A percentile compares a stretch with the other conserved stretches of the same genome.
phyloP scores from a whole-genome alignment of 2,797 vertebrate genomes.

The Erpetoichthys calabaricus region DNA sequence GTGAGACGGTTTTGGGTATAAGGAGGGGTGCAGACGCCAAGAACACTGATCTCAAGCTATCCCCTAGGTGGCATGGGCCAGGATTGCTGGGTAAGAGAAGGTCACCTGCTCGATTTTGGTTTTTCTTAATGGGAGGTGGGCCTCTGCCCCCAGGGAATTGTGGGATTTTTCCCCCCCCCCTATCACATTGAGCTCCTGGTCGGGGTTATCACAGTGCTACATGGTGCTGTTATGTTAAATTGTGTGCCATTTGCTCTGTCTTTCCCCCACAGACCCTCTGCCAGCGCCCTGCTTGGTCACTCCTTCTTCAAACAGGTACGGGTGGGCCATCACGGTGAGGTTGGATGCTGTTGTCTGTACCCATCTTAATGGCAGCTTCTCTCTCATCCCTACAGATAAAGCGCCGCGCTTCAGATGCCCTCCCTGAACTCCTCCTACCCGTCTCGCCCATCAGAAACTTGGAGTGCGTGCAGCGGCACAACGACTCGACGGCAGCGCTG shows the following conservation, averaged over 20 bases:
- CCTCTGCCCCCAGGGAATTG: too few species aligned
- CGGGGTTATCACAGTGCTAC: neutral
- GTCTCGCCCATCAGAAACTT: slow-evolving; percentile 69
- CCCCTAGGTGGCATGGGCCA: neutral
- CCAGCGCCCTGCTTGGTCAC: slow-evolving; percentile 68
- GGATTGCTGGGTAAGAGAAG: too few species aligned
- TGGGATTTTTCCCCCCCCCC: too few species aligned
- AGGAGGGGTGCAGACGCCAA: neutral
- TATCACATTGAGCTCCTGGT: too few species aligned
- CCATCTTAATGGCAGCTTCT: too few species aligned
- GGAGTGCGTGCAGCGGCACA: slow-evolving; percentile 50
- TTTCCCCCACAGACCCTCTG: slow-evolving; percentile 61
- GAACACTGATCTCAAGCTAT: too few species aligned
- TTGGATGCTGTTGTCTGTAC: too few species aligned
- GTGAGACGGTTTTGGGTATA: neutral
- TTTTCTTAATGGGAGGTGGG: neutral
- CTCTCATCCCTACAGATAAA: slow-evolving; percentile 60
- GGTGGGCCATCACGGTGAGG: neutral
- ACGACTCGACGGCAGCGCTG: slow-evolving; percentile 55
- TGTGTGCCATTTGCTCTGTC: slow-evolving; percentile 10
- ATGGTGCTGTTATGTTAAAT: neutral
- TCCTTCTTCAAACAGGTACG: slow-evolving; percentile 96
- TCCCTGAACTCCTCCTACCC: slow-evolving; percentile 78
- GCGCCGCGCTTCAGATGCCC: slow-evolving; percentile 72
- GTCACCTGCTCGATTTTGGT: too few species aligned